Evolutionary conservation across 2,888 invertebrate species (phyloP), one percentile per base, ranked within the genome.

Genomic region (Terebella lapidaria): DNA sequence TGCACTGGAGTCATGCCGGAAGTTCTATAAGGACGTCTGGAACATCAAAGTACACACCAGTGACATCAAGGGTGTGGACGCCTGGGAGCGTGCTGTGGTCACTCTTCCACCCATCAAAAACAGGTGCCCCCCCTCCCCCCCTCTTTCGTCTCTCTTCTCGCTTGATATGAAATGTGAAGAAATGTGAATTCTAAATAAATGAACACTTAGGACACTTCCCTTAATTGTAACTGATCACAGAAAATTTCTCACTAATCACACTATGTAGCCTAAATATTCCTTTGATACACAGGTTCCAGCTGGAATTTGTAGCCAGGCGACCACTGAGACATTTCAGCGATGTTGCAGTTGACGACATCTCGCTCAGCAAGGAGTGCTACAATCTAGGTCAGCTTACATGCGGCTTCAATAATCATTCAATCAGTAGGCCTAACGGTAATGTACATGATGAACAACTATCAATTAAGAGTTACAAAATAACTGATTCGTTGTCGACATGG

Each of bases 321-420:
- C 10, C 42, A 15, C 10, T 35, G 10, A 10, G 42, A 35, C 42
- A 10, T 35, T 35, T 15, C 42, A n/a, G 42, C 10, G 53, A 53
- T 22, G 28, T 53, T 15, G 53, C 53, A 5, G 10, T 53, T 28
- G 53, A 53, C 22, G 53, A 53, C 53, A 28, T 53, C 53, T 27
- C 53, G 10, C 28, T 53, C 53, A 27, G 27, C 27, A 15, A 26
- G 22, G 53, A 53, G 22, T 53, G 53, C 53, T 53, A 27, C 53
- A 10, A 15, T 28, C 10, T 4, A 27, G 28, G 53, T 53, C 5
- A 53, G 53, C 22, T 49, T n/a, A n/a, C n/a, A 10, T 49, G n/a
- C 22, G n/a, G n/a, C n/a, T n/a, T n/a, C n/a, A n/a, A n/a, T n/a
- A n/a, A n/a, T n/a, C n/a, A n/a, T n/a, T n/a, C n/a, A n/a, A n/a